Percentiles rank a stretch among this genome's conserved stretches.
Evolutionary conservation across 2,113 vertebrate genomes (phyloP).

Genomic region (Tamias sibiricus): DNA sequence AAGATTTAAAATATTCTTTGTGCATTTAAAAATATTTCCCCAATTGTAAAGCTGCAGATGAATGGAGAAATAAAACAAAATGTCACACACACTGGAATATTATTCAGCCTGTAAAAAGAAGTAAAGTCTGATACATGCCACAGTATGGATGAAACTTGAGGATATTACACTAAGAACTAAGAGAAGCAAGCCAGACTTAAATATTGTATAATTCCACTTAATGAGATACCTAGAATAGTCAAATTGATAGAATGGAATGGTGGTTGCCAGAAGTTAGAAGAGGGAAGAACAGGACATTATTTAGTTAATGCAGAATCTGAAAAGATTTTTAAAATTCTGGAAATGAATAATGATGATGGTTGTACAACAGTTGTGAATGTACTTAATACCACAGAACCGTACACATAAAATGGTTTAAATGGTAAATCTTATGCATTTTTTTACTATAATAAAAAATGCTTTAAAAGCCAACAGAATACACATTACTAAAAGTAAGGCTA

Average conservation of each 20-base stretch:
- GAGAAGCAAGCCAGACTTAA: not conserved
- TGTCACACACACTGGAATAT: not conserved
- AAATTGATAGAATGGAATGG: not conserved
- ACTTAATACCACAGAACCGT: not conserved
- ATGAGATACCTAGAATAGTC: not conserved
- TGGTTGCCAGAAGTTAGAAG: not conserved
- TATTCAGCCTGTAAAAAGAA: not conserved
- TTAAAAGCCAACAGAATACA: not conserved
- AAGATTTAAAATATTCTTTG: conserved; percentile 15
- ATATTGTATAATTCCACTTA: not conserved
- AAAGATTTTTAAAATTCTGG: not conserved
- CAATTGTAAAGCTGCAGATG: not conserved
- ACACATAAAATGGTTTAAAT: not conserved
- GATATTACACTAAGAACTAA: not conserved
- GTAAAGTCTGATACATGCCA: not conserved
- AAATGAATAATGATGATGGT: not conserved
- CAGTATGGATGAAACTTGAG: not conserved
- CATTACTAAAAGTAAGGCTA: not conserved
- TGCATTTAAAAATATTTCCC: conserved; percentile 25
- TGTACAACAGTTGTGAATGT: not conserved
- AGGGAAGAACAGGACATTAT: not conserved
- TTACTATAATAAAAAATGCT: conserved; percentile 1
- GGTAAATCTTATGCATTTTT: not conserved
- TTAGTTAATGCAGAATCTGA: not conserved
- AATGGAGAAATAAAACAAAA: not conserved